These are phyloP conservation scores for Endomychus coccineus DNA, from an alignment of 2,888 invertebrate species.

Conservation along the genomic window DNA sequence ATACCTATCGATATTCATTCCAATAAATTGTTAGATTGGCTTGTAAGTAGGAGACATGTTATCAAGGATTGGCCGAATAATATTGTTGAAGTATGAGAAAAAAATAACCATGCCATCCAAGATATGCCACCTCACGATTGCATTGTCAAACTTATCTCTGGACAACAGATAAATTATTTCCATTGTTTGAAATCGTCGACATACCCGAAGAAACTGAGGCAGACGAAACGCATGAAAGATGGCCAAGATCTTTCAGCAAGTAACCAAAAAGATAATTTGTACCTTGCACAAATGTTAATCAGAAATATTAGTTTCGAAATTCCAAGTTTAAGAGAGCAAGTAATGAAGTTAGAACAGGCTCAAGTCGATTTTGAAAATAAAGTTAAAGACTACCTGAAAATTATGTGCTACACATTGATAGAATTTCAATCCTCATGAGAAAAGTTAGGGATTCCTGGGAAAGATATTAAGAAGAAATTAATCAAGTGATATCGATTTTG, in stretches of 20 bases:
- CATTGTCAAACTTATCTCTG: conserved; percentile 67
- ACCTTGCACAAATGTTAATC: conserved; percentile 84
- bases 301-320: conserved; percentile 92
- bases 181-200: conserved; percentile 86
- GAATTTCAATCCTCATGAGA: conserved; percentile 74
- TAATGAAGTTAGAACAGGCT: conserved; percentile 74
- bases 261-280: conserved; percentile 87
- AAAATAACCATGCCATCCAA: conserved; percentile 88
- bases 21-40: conserved; percentile 90
- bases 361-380: conserved; percentile 67
- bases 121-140: conserved; percentile 83
- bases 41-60: conserved; percentile 87
- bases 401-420: conserved; percentile 63
- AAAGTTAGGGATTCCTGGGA: conserved; percentile 75
- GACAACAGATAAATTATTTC: conserved; percentile 86
- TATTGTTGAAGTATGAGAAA: conserved; percentile 73
- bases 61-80: conserved; percentile 81
- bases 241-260: conserved; percentile 85
- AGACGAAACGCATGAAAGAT: conserved; percentile 95
- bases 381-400: conserved; percentile 73
- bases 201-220: conserved; percentile 93
- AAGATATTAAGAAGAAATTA: conserved; percentile 71
- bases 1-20: conserved; percentile 95
- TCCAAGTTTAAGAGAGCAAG: conserved; percentile 82
- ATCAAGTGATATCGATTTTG: conserved; percentile 54